Evolutionary conservation across 2,888 invertebrate species (phyloP).

Genomic region (Agrypnus murinus): DNA sequence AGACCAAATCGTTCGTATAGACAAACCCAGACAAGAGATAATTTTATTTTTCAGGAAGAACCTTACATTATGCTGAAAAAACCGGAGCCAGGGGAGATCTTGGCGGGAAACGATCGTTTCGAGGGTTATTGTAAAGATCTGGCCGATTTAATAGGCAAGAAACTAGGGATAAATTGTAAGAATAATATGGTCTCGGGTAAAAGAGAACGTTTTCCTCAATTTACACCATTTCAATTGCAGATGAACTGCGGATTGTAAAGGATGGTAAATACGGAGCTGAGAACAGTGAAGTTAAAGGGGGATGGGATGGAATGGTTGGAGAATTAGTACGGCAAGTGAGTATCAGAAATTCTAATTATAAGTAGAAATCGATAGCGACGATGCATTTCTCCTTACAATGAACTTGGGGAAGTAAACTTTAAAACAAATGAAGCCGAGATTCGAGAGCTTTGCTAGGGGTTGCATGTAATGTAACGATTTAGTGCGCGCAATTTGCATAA

Average conservation of each 20-base stretch:
- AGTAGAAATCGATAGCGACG: constrained; percentile 59
- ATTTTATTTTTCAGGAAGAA: constrained; percentile 78
- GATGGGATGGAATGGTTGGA: constrained; percentile 93
- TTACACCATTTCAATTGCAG: constrained; percentile 72
- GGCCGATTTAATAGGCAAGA: constrained; percentile 86
- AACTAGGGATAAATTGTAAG: constrained; percentile 90
- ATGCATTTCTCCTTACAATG: constrained; percentile 42
- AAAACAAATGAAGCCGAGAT: constrained; percentile 26
- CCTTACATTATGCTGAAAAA: constrained; percentile 89
- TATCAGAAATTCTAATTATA: constrained; percentile 58
- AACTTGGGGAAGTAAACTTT: constrained; percentile 33
- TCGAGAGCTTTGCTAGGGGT: constrained; percentile 2
- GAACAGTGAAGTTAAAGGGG: constrained; percentile 82
- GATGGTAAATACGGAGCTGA: constrained; percentile 90
- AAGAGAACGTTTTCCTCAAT: not conserved
- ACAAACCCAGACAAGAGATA: not conserved
- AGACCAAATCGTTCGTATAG: not conserved
- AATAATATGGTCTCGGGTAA: constrained; percentile 56
- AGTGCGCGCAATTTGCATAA: constrained; percentile 23
- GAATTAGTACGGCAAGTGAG: constrained; percentile 90
- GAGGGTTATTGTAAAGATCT: constrained; percentile 96
- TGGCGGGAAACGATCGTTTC: constrained; percentile 84
- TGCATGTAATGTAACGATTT: constrained; percentile 30
- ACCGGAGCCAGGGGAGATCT: constrained; percentile 78
- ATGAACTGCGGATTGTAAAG: constrained; percentile 88